A percentile compares a stretch with the other conserved stretches of the same genome.
Evolutionary conservation across 1,140 invertebrate genomes (phyloP).

Genomic region (Drosophila nasuta): DNA sequence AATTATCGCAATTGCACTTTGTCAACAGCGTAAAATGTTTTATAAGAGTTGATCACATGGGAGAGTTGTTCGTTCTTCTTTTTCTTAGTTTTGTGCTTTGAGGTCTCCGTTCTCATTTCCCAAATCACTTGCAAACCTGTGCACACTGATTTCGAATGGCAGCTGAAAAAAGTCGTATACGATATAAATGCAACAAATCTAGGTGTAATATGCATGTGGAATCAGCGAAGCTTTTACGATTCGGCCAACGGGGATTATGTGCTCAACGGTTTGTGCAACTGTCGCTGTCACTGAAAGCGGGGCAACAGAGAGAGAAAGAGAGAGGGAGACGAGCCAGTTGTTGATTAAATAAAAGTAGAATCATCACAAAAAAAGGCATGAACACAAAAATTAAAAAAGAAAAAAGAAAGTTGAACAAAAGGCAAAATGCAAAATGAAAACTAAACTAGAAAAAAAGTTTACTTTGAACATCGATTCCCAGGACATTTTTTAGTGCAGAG

Average conservation of each 20-base stretch:
- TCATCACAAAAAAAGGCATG: constrained; percentile 27
- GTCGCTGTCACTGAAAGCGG: constrained; percentile 32
- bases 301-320: background rate
- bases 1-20: constrained; percentile 44
- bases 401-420: constrained; percentile 32
- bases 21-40: constrained; percentile 51
- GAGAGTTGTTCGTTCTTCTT: background rate
- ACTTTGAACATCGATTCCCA: constrained; percentile 75
- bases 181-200: constrained; percentile 76
- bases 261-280: constrained; percentile 51
- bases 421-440: constrained; percentile 49
- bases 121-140: constrained; percentile 73
- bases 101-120: constrained; percentile 33
- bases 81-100: constrained; percentile 9
- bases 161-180: constrained; percentile 7
- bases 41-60: constrained; percentile 15
- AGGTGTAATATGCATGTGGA: constrained; percentile 75
- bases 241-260: constrained; percentile 74
- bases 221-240: constrained; percentile 67
- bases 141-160: constrained; percentile 64
- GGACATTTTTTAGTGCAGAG: constrained; percentile 41
- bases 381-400: constrained; percentile 24
- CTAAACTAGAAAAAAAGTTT: constrained; percentile 56
- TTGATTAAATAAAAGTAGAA: constrained; percentile 77
- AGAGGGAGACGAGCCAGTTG: constrained; percentile 61